Base-by-base conservation (phyloP, 2,113 vertebrate species). In the Promerops cafer region DNA sequence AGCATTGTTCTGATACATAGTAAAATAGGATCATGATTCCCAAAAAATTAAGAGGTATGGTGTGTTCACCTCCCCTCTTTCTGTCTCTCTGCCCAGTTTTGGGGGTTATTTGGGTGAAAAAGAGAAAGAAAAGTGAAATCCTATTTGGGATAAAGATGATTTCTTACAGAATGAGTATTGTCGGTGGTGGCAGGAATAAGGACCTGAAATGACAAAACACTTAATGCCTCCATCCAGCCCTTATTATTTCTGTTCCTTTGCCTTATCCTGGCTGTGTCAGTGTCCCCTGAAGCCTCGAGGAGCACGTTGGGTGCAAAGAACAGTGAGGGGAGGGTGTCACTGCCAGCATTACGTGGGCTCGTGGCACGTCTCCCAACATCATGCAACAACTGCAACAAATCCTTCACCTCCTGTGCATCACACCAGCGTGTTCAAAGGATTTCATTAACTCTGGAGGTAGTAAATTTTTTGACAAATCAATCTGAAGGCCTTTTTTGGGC, bases 241-340 rank as follows among this genome's bases (percentile, higher is more conserved):
- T 54, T 37, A 5, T 39, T 44, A 14, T 66, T 84, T 64, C 20
- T 16, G 52, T 35, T 22, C 35, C 16, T 64, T 59, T 24, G 27
- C 57, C 20, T 30, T 0, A 2, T 14, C 23, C n/a, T 0, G 0
- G 31, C 59, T 0, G 3, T 14, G 11, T 13, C 11, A 13, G 39
- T 33, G n/a, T 66, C 56, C 75, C 57, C 47, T 74, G 80, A 31
- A 80, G 76, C 45, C 76, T 66, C 0, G 1, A 16, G 64, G 45
- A 81, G 17, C 13, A 4, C 1, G 0, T 1, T 54, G 61, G 63
- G 52, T 27, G 79, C n/a, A 70, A 33, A 15, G 33, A 65, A 64
- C 16, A 30, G 31, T 1, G 69, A 93, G 87, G 24, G 35, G 15
- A 89, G 17, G 2, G 4, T 4, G 5, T 10, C 5, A 23, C 74